phyloP scores from a whole-genome alignment of 1,140 invertebrate species.

The Halictus rubicundus region DNA sequence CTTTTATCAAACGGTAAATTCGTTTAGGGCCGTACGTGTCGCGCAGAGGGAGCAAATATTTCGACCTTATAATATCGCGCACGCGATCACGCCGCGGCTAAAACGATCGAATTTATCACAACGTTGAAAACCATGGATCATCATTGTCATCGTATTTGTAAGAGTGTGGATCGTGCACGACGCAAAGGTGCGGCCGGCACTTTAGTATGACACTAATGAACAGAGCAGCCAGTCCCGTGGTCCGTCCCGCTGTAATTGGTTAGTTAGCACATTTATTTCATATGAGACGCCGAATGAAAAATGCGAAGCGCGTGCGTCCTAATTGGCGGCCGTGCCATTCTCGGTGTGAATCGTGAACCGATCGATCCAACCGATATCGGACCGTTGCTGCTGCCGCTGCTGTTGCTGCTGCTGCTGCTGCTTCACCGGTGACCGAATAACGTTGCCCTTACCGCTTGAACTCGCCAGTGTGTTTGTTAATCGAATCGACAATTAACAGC shows the following conservation, averaged over 20 bases:
- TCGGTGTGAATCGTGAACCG: constrained; percentile 41
- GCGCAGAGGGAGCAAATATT: too few species aligned
- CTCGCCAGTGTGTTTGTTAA: neutral
- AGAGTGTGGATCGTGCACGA: neutral
- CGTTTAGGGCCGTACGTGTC: too few species aligned
- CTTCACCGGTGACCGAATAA: constrained; percentile 57
- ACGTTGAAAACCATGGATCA: constrained; percentile 22
- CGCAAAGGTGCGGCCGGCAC: constrained; percentile 54
- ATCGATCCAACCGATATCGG: constrained; percentile 58
- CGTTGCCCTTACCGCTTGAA: constrained; percentile 42
- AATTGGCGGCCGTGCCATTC: constrained; percentile 56
- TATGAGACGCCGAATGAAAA: constrained; percentile 59
- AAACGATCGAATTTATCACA: constrained; percentile 11
- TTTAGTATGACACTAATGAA: constrained; percentile 63
- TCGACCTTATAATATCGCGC: neutral
- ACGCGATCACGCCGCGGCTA: neutral
- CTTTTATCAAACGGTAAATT: too few species aligned
- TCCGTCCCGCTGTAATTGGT: constrained; percentile 61
- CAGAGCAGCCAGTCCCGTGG: constrained; percentile 42
- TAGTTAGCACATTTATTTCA: constrained; percentile 67
- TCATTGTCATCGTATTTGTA: constrained; percentile 54
- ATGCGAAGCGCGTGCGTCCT: constrained; percentile 64
- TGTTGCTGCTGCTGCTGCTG: too few species aligned
- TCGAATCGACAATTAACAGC: neutral
- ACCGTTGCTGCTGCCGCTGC: constrained; percentile 35